Evolutionary conservation across 2,888 invertebrate genomes (phyloP), one percentile per base, ranked within the genome.

Genomic region (Acleris holmiana): DNA sequence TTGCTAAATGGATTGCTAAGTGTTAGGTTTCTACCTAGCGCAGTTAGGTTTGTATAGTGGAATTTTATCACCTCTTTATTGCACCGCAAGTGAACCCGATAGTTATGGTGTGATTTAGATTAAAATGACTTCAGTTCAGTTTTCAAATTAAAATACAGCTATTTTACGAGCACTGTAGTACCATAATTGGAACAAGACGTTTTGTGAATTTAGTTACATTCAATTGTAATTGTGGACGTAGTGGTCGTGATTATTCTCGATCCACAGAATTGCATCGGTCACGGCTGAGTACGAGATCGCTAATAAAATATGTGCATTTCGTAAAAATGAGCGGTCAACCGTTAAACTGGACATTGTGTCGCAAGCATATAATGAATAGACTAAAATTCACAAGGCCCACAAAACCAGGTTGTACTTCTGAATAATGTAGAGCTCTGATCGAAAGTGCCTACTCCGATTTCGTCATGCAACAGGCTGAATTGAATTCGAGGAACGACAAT

Each of bases 341-440:
- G 82, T 83, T 75, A 78, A 79, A 71, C 73, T 73, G 76, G 75
- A 71, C 74, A 73, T 71, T 75, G 76, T 87, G 82, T 80, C 73
- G 84, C 76, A 85, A 86, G 71, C 67, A 69, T 72, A 66, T 72
- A 82, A 77, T 50, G 65, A 76, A 78, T 75, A 76, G 71, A 76
- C 73, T 71, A 75, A 59, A 78, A 75, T 77, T 76, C 73, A 82
- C 87, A 87, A 87, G 88, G 86, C 79, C 85, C 78, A 74, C 74
- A 70, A 81, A 29, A 80, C 75, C 63, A 68, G 47, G 58, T 67
- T 44, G 53, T 65, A 55, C 59, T 59, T 63, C 56, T 66, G 63
- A 55, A 67, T 63, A 66, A 66, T 63, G 55, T 25, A 68, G 51
- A 66, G 23, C 53, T 54, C 51, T 25, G 53, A 50, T 59, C 48